These are phyloP conservation scores for Acropora tenuis DNA, from an alignment of 64 coral and sea anemone genomes.

Conservation along the genomic window DNA sequence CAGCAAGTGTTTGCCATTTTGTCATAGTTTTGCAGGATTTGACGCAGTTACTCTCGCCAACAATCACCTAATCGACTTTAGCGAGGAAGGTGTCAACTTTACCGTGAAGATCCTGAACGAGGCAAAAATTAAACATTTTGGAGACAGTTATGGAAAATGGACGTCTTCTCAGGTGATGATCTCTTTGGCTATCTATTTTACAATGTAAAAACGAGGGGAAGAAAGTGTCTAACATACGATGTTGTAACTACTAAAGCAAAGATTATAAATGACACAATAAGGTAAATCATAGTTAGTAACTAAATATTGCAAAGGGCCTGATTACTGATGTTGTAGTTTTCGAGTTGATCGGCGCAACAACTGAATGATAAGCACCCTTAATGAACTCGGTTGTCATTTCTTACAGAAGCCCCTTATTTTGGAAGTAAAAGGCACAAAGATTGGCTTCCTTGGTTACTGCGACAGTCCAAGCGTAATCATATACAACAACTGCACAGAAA, in stretches of 20 bases:
- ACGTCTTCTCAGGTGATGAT: constrained; percentile 67
- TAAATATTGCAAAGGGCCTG: too few relatives aligned
- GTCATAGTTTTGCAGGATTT: constrained; percentile 83
- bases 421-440: constrained; percentile 54
- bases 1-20: not conserved
- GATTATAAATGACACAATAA: too few relatives aligned
- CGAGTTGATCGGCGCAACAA: too few relatives aligned
- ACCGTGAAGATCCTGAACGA: constrained; percentile 37
- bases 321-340: too few relatives aligned
- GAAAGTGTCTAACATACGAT: too few relatives aligned
- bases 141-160: constrained; percentile 36
- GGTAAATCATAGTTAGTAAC: too few relatives aligned
- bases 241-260: too few relatives aligned
- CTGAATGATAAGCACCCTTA: too few relatives aligned
- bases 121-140: constrained; percentile 67
- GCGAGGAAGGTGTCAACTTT: constrained; percentile 56
- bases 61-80: constrained; percentile 81
- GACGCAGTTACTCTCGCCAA: constrained; percentile 66
- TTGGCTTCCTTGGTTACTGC: constrained; percentile 87
- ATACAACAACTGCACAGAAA: constrained; percentile 49
- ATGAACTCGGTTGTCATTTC: not conserved
- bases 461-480: not conserved
- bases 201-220: not conserved
- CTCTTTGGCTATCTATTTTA: not conserved
- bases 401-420: constrained; percentile 11